Evolutionary conservation across 2,888 invertebrate species (phyloP).

Genomic region (Melangyna quadrimaculata): DNA sequence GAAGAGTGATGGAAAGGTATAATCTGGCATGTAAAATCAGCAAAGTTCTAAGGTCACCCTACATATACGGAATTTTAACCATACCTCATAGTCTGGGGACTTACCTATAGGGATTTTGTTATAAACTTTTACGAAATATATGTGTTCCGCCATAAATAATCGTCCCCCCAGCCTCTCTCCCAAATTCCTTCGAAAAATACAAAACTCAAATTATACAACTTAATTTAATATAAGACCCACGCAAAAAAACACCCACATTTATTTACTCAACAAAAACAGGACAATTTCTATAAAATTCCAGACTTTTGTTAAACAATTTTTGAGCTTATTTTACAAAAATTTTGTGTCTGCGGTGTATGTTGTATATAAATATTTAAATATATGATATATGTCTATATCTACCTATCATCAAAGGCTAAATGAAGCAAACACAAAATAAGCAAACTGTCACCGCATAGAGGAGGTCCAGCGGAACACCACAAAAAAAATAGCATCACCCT

Average conservation of each 20-base stretch:
- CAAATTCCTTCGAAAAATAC: not conserved
- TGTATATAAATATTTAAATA: not conserved
- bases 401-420: slow-evolving; percentile 32
- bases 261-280: not conserved
- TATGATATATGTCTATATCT: not conserved
- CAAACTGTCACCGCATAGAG: slow-evolving; percentile 57
- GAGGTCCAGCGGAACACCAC: slow-evolving; percentile 44
- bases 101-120: no score
- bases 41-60: no score
- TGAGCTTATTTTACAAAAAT: slow-evolving; percentile 47
- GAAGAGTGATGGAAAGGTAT: not conserved
- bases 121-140: not conserved
- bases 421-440: slow-evolving; percentile 44
- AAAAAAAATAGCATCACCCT: slow-evolving; percentile 30
- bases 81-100: no score
- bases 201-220: slow-evolving; percentile 5
- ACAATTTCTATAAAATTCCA: slow-evolving; percentile 52
- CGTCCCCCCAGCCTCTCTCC: no score
- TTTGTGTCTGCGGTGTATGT: slow-evolving; percentile 30
- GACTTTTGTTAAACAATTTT: slow-evolving; percentile 41
- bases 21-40: not conserved
- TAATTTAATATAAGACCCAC: slow-evolving; percentile 34
- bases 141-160: not conserved
- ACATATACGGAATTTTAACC: no score
- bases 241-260: not conserved